Evolutionary conservation across 2,113 vertebrate genomes (phyloP).

Genomic region (Alces alces): DNA sequence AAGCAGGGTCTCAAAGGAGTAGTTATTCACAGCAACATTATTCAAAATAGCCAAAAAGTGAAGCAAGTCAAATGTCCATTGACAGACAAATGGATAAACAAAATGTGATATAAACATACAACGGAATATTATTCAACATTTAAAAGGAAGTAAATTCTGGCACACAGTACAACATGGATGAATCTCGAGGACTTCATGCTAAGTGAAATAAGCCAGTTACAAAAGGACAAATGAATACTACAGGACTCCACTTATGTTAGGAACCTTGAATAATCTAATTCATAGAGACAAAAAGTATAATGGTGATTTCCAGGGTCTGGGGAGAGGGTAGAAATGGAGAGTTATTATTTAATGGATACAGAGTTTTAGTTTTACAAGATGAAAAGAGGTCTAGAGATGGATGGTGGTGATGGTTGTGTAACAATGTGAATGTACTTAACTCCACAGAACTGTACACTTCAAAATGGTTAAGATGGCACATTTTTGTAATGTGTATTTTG

Average conservation of each 20-base stretch:
- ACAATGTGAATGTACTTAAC: neutral
- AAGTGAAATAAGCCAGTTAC: neutral
- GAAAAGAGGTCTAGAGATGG: neutral
- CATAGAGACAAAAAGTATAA: neutral
- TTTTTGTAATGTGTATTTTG: neutral
- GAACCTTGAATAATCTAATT: neutral
- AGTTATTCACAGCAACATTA: neutral
- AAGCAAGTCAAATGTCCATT: neutral
- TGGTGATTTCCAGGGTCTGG: neutral
- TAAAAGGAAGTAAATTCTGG: constrained; percentile 24
- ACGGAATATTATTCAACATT: neutral
- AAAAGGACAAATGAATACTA: constrained; percentile 1
- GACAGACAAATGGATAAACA: neutral
- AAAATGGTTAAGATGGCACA: constrained; percentile 2
- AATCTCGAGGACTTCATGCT: neutral
- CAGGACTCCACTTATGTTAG: neutral
- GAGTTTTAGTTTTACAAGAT: neutral
- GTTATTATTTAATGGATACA: neutral
- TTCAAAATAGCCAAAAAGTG: neutral
- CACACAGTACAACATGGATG: neutral
- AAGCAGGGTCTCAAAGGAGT: neutral
- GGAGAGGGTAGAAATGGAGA: neutral
- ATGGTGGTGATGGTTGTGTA: neutral
- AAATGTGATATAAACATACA: neutral
- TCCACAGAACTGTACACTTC: neutral